Evolutionary conservation across 2,113 vertebrate species (phyloP).

Genomic region (Amazona vittata): DNA sequence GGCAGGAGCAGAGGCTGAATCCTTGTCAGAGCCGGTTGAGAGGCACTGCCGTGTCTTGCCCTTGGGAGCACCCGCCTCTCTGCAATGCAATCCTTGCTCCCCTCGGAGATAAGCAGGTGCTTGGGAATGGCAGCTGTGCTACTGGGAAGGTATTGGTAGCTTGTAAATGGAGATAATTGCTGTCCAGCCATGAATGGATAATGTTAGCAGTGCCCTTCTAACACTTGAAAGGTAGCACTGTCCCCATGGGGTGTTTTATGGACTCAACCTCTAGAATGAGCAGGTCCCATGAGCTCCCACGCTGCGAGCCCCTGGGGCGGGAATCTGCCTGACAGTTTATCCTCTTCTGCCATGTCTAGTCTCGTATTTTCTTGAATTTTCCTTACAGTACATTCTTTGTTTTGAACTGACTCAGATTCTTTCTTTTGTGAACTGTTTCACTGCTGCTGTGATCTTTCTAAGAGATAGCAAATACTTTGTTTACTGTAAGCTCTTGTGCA

Average conservation of each 20-base stretch:
- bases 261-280: background rate
- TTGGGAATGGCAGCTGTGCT: background rate
- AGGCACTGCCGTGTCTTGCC: background rate
- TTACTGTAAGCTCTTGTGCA: slow-evolving; percentile 61
- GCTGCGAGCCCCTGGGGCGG: background rate
- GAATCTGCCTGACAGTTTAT: background rate
- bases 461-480: slow-evolving; percentile 66
- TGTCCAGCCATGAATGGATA: background rate
- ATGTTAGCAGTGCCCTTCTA: background rate
- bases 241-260: background rate
- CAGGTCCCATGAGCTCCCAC: background rate
- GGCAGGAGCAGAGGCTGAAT: background rate
- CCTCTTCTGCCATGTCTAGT: slow-evolving; percentile 1
- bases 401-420: slow-evolving; percentile 62
- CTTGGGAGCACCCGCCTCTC: background rate
- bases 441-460: slow-evolving; percentile 44
- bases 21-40: fast-evolving
- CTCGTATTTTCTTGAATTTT: slow-evolving; percentile 58
- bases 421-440: slow-evolving; percentile 46
- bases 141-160: background rate
- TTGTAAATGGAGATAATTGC: background rate
- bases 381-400: slow-evolving; percentile 45
- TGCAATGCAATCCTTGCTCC: background rate
- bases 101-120: background rate
- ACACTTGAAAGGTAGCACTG: background rate